Base-by-base conservation (phyloP, 1,140 invertebrate genomes). In the Thaumatotibia leucotreta region DNA sequence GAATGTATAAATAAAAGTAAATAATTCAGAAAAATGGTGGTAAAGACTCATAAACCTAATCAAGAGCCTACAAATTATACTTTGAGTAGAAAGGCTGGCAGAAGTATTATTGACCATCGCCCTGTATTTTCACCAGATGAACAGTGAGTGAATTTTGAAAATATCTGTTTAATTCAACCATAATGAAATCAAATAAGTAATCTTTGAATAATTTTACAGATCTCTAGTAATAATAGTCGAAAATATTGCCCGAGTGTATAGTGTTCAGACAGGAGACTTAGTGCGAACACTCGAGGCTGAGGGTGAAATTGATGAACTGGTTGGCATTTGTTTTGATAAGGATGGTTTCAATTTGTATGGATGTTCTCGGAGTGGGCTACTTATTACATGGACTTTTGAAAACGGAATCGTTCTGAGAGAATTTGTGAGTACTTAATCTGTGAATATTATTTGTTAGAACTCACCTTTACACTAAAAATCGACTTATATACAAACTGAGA, bases 71-170 rank as follows among this genome's bases (percentile, higher is more conserved):
- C 61, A 5, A 88, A 82, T 33, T 91, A 91, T 72, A 76, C 72
- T 27, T 78, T 91, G 45, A 79, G 70, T 33, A 82, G 88, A 77
- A 91, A 89, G 76, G 87, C 86, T 31, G 89, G 91, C 5, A 84
- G 83, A 73, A 91, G 83, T 85, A 85, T 92, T 31, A 90, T 91
- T 62, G 87, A 91, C 69, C 80, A 80, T n/a, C 75, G 75, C 6
- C 88, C 90, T 33, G 68, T 86, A 64, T 90, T 91, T 76, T 91
- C 91, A 31, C 88, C 89, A 2, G 88, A 91, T 73, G 88, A 84
- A 80, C 79, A 88, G 91, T 92, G 81, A 68, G 89, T 86, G 65
- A 61, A 32, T 9, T 22, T 62, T 0, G 14, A 20, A 20, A 14
- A 5, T 39, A 5, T 8, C 4, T 45, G 17, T 45, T 50, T 66